Conservation (phyloP, 64 coral and sea anemone species). For the Acropora yongei region DNA sequence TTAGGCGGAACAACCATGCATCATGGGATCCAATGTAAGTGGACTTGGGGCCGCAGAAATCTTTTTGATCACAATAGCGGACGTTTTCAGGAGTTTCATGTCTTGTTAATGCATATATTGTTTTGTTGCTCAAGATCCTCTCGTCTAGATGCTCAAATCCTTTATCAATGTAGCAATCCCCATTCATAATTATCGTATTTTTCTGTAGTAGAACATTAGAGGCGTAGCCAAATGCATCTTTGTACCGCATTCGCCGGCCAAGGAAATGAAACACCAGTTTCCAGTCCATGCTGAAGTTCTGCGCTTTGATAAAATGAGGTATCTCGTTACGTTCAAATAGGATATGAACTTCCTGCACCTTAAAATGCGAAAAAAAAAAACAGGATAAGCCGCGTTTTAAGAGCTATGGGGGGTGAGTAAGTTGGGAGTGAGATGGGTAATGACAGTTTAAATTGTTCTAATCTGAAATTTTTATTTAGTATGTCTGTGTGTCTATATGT, state of each 20-base stretch:
- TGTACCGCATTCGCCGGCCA: slow-evolving; percentile 60
- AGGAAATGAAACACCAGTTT: slow-evolving; percentile 59
- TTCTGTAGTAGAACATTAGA: slow-evolving; percentile 57
- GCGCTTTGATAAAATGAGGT: slow-evolving; percentile 53
- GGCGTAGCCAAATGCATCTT: slow-evolving; percentile 77
- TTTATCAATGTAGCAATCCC: slow-evolving; percentile 78
- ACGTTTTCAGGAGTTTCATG: slow-evolving; percentile 56
- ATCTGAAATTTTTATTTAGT: too few relatives aligned
- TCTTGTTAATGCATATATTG: slow-evolving; percentile 86
- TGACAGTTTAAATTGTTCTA: too few relatives aligned
- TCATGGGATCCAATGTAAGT: slow-evolving; percentile 95
- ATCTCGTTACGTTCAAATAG: slow-evolving; percentile 60
- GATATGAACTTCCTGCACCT: slow-evolving; percentile 82
- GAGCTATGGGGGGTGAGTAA: too few relatives aligned
- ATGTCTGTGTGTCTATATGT: too few relatives aligned
- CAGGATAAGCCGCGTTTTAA: too few relatives aligned
- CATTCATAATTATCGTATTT: slow-evolving; percentile 83
- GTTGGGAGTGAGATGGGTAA: too few relatives aligned
- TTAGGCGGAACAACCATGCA: slow-evolving; percentile 79
- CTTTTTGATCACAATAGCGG: slow-evolving; percentile 27
- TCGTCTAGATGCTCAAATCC: slow-evolving; percentile 75
- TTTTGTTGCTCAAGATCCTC: slow-evolving; percentile 42
- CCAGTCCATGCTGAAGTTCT: slow-evolving; percentile 6
- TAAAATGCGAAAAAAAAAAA: too few relatives aligned
- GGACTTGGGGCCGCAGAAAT: slow-evolving; percentile 66